Evolutionary conservation across 37 sponge, comb jelly and placozoan genomes (phyloP).

Genomic region (Beroe forskalii): DNA sequence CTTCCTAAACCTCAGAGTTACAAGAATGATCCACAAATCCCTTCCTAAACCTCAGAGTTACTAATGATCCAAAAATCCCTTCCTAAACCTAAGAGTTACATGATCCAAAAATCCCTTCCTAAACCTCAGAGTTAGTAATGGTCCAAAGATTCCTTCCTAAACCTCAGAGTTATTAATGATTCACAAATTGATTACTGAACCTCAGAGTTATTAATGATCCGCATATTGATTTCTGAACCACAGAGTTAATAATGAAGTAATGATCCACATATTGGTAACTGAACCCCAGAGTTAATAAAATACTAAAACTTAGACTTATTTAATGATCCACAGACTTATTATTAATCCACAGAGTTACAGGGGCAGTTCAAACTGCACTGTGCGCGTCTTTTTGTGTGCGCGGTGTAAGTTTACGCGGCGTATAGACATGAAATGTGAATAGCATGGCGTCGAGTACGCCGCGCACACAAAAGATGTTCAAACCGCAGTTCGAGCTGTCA

Average conservation of each 20-base stretch:
- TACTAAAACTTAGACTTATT: neutral
- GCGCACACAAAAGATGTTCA: too few relatives aligned
- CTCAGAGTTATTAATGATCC: too few relatives aligned
- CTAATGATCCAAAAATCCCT: constrained; percentile 15
- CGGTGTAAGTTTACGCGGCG: too few relatives aligned
- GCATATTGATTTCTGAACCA: neutral
- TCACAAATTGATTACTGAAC: neutral
- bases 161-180: too few relatives aligned
- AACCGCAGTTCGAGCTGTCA: too few relatives aligned
- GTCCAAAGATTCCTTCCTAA: neutral
- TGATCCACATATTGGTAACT: neutral
- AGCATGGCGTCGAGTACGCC: too few relatives aligned
- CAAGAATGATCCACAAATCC: neutral
- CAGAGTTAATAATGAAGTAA: too few relatives aligned
- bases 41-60: neutral
- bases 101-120: constrained; percentile 1
- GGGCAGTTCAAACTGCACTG: too few relatives aligned
- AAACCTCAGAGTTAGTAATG: neutral
- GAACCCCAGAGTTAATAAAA: neutral
- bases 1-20: neutral
- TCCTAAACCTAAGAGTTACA: neutral
- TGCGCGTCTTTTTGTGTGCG: too few relatives aligned
- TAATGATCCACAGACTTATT: neutral
- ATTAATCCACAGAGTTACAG: neutral
- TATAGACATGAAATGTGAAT: too few relatives aligned